phyloP scores from a whole-genome alignment of 92 coral and sea anemone genomes.

The Heteractis magnifica region DNA sequence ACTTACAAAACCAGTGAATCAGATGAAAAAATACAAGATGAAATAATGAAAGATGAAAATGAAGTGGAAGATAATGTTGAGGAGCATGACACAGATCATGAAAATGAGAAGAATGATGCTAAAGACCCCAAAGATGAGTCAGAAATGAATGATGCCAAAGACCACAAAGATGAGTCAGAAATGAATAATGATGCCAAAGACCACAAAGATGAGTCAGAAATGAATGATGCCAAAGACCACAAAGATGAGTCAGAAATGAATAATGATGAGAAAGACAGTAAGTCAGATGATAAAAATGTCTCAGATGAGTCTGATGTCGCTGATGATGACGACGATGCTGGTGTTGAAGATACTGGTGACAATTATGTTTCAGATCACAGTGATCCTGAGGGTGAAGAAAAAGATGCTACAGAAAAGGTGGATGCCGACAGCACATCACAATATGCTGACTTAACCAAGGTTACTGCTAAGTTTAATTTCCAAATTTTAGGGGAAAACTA shows the following conservation, averaged over 20 bases:
- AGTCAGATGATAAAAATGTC: constrained; percentile 12
- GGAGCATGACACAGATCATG: constrained; percentile 21
- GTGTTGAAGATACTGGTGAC: constrained; percentile 13
- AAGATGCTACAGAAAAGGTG: not conserved
- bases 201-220: constrained; percentile 2
- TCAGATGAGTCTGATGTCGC: constrained; percentile 9
- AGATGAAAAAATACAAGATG: constrained; percentile 15
- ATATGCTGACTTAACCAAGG: constrained; percentile 18
- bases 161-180: too few relatives aligned
- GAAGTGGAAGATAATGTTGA: constrained; percentile 37
- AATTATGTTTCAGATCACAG: not conserved
- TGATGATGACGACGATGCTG: constrained; percentile 16
- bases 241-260: constrained; percentile 10
- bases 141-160: not conserved
- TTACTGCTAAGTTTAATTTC: not conserved
- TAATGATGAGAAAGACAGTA: constrained; percentile 6
- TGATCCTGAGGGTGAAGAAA: not conserved
- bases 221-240: not conserved
- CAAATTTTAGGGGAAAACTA: not conserved
- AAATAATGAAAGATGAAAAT: constrained; percentile 29
- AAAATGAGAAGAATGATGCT: not conserved
- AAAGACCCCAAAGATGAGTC: constrained; percentile 9
- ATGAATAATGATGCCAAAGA: not conserved
- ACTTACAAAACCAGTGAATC: constrained; percentile 6
- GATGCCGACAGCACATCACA: not conserved